These are phyloP conservation scores for Mylabris phalerata DNA, from an alignment of 1,140 invertebrate genomes.

Conservation along the genomic window DNA sequence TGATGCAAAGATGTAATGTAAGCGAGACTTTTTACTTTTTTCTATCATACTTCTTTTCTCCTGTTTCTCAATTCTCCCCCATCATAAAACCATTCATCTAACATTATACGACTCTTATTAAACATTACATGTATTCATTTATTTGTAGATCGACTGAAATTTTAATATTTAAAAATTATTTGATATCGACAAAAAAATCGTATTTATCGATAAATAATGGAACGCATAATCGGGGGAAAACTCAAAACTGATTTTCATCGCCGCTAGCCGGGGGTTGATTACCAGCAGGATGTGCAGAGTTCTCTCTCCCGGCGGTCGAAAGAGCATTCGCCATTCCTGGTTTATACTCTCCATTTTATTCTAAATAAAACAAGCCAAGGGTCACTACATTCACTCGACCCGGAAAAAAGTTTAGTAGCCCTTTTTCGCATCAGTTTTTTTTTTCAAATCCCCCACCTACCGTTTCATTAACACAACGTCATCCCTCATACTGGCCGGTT, in stretches of 20 bases:
- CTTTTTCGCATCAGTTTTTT: constrained; percentile 17
- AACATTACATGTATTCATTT: too few relatives aligned
- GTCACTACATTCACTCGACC: constrained; percentile 31
- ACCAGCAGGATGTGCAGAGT: constrained; percentile 33
- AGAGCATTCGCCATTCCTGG: constrained; percentile 32
- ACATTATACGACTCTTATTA: too few relatives aligned
- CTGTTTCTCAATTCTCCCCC: background rate
- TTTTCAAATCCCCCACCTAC: too few relatives aligned
- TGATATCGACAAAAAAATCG: too few relatives aligned
- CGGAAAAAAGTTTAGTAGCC: constrained; percentile 31
- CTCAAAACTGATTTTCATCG: too few relatives aligned
- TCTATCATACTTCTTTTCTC: background rate
- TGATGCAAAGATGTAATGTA: constrained; percentile 33
- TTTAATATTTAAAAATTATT: too few relatives aligned
- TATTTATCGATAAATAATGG: too few relatives aligned
- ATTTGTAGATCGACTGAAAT: too few relatives aligned
- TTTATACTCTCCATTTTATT: constrained; percentile 27
- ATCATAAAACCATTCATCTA: too few relatives aligned
- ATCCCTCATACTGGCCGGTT: too few relatives aligned
- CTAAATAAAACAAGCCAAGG: constrained; percentile 37
- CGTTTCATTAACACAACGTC: too few relatives aligned
- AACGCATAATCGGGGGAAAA: too few relatives aligned
- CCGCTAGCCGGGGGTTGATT: constrained; percentile 21
- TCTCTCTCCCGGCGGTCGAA: constrained; percentile 23
- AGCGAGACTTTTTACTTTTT: constrained; percentile 10